Base-by-base conservation (phyloP, 2,797 vertebrate species). In the Euphonia xanthogaster region DNA sequence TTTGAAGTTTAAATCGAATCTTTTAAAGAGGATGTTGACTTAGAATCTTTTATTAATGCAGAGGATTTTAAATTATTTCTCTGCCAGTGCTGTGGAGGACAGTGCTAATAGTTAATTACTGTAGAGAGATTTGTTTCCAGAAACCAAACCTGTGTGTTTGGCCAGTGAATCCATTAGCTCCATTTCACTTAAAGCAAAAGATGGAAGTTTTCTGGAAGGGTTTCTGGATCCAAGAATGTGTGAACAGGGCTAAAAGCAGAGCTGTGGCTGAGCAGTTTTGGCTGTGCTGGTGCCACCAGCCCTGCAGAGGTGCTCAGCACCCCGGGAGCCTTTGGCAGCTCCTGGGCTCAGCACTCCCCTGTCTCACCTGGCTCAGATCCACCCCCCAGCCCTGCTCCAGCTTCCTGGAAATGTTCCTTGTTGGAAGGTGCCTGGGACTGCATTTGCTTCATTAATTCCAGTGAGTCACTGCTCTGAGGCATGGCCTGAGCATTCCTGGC, bases 401-500 rank as follows among this genome's bases (percentile, higher is more conserved):
- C 88, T 80, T 91, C 88, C 88, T 95, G 82, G 61, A 90, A 84
- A 13, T 73, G 42, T 51, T 86, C 58, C 83, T 74, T 33, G 23
- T n/a, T 93, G 93, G 87, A 88, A 84, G 62, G 79, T 67, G 73
- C 35, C 61, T 86, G 75, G 85, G 58, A 18, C 39, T 90, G 50
- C 57, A 1, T 91, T 90, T 54, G 61, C 87, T 84, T 88, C 75
- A 37, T 92, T 60, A 90, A 71, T 74, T 76, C 7, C 5, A 57
- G 71, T 91, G 95, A 96, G 74, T 94, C 86, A 80, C 21, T 77
- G 57, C 65, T 73, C n/a, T 22, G 10, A 77, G 94, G 54, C 45
- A 3, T 27, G 68, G 91, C 63, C 78, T 2, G 1, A 65, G 92
- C 92, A 95, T 96, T 97, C 95, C 83, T 97, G 79, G 83, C 27